These are phyloP conservation scores for Astyanax mexicanus DNA, from an alignment of 2,797 vertebrate species.

Conservation along the genomic window DNA sequence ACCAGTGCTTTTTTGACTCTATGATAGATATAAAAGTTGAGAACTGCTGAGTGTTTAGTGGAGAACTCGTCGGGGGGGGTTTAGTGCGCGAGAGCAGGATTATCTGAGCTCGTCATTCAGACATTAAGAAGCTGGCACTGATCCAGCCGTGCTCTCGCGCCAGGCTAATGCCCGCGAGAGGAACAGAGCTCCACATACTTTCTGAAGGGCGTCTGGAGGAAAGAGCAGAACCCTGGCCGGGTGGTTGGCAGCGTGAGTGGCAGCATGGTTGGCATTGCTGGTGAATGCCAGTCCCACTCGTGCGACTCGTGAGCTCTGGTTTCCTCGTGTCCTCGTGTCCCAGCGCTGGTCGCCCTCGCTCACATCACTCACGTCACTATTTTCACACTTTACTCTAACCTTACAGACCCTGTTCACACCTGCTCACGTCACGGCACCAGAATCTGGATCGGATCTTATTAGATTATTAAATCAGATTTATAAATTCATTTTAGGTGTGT, in stretches of 20 bases:
- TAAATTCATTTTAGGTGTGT: too few species aligned
- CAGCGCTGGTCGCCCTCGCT: conserved; percentile 31
- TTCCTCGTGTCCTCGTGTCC: conserved; percentile 44
- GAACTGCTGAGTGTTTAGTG: background rate
- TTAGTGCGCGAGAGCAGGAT: background rate
- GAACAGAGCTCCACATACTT: conserved; percentile 39
- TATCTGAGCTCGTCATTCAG: conserved; percentile 22
- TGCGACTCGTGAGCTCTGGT: conserved; percentile 44
- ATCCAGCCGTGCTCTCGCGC: conserved; percentile 10
- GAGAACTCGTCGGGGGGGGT: too few species aligned
- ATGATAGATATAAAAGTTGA: too few species aligned
- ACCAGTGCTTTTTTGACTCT: too few species aligned
- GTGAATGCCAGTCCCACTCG: conserved; percentile 35
- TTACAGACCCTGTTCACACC: too few species aligned
- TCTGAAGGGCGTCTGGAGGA: background rate
- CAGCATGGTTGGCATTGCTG: conserved; percentile 46
- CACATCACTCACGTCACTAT: too few species aligned
- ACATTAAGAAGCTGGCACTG: background rate
- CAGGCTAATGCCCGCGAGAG: background rate
- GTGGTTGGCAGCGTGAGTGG: background rate
- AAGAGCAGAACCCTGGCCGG: background rate
- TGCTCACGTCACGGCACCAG: too few species aligned
- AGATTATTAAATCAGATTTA: too few species aligned
- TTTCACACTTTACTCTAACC: conserved; percentile 1
- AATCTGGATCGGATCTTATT: too few species aligned